Evolutionary conservation across 1,140 invertebrate genomes (phyloP).

Genomic region (Lepidurus couesii): DNA sequence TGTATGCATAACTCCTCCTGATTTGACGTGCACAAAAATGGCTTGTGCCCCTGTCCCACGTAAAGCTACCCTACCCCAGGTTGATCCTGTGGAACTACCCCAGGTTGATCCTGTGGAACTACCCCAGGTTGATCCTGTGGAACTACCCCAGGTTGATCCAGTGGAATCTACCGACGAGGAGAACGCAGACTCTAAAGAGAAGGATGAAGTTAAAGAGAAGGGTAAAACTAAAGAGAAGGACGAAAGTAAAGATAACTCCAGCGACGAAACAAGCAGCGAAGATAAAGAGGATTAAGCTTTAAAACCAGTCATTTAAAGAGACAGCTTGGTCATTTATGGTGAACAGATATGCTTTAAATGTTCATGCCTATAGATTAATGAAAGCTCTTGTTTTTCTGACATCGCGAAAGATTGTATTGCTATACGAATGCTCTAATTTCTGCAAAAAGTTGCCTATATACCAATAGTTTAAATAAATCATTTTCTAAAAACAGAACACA

Average conservation of each 20-base stretch:
- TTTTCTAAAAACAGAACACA: too few species aligned
- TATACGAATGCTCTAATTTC: too few species aligned
- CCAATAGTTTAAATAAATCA: too few species aligned
- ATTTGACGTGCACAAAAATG: constrained; percentile 28
- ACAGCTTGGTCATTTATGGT: too few species aligned
- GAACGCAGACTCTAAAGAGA: background rate
- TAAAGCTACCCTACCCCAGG: background rate
- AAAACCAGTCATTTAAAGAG: too few species aligned
- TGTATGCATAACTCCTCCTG: constrained; percentile 31
- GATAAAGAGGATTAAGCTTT: background rate
- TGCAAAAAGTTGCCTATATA: too few species aligned
- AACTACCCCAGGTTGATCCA: background rate
- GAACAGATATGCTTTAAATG: too few species aligned
- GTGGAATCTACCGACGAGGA: background rate
- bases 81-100: background rate
- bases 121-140: background rate
- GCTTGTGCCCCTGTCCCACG: constrained; percentile 11
- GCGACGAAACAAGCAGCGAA: background rate
- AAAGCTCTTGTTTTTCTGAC: too few species aligned
- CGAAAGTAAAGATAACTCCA: background rate
- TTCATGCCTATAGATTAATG: too few species aligned
- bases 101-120: background rate
- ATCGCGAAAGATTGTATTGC: too few species aligned
- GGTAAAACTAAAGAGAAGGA: background rate
- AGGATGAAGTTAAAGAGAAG: background rate